These are phyloP conservation scores for Lophochroa leadbeateri DNA, from an alignment of 2,113 vertebrate genomes.

Conservation along the genomic window DNA sequence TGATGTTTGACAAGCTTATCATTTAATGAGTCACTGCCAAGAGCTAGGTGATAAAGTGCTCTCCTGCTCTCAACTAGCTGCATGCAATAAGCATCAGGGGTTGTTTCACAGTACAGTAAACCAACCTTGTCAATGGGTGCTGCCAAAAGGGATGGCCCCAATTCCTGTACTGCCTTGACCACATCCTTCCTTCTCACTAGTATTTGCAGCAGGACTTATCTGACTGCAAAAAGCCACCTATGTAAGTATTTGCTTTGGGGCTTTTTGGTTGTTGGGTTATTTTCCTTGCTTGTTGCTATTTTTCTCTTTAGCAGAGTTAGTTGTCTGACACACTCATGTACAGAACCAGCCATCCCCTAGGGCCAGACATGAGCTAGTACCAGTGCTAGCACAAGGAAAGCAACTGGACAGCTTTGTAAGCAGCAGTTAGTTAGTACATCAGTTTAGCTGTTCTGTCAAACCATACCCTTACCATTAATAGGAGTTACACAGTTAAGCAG, in stretches of 20 bases:
- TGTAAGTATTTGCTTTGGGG: background rate
- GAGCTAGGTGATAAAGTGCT: background rate
- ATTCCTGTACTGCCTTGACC: background rate
- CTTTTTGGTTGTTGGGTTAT: background rate
- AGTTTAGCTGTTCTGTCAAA: background rate
- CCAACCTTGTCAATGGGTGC: background rate
- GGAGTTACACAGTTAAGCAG: background rate
- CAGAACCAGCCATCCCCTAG: background rate
- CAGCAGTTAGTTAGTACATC: background rate
- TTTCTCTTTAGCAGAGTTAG: background rate
- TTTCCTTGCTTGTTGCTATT: background rate
- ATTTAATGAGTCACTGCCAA: background rate
- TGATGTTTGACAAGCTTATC: background rate
- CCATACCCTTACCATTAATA: background rate
- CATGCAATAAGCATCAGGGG: background rate
- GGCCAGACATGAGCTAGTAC: background rate
- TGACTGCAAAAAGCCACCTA: background rate
- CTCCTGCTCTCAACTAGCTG: background rate
- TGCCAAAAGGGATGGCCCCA: background rate
- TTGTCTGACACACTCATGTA: background rate
- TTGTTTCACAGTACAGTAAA: background rate
- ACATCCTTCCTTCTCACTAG: background rate
- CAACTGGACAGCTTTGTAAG: background rate
- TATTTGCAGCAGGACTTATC: background rate
- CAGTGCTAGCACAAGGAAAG: background rate